Base-by-base conservation (phyloP, 2,888 invertebrate species). In the Drosophila robusta region DNA sequence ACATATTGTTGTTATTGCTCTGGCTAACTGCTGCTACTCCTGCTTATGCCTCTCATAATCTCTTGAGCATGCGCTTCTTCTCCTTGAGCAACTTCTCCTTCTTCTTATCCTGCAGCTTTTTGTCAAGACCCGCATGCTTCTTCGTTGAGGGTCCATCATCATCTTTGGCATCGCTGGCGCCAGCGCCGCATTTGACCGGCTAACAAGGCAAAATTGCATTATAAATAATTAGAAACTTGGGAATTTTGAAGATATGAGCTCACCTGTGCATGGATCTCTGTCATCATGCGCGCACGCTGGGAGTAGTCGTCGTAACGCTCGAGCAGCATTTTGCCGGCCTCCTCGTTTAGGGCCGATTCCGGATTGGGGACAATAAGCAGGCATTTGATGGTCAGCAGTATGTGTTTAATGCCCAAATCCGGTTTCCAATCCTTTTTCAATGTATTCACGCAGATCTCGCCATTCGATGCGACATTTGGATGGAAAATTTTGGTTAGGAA, bases 401-500 rank as follows among this genome's bases (percentile, higher is more conserved):
- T 96, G 93, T 98, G 98, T 94, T 96, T 97, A 76, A 98, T 96
- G 91, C 98, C 98, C 91, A 98, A 95, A 93, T 98, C 97, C 70
- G 98, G 95, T 91, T 97, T 97, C 98, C 98, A 98, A 94, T 98
- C 98, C 93, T 97, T 98, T 93, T 97, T 97, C 71, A 99, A 94
- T 68, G 98, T 98, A 93, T 98, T 98, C 7, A 98, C 98, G 93
- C 98, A 99, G 90, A 99, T 98, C 93, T 98, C 98, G 68, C 98
- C 98, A 93, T 96, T 97, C 69, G 95, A 93, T 50, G 98, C 96
- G 83, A 99, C 98, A 94, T 99, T 99, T 26, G 98, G 98, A 93
- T 99, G 98, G 93, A 99, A 99, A 91, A 99, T 97, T 94, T 97
- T 97, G 57, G 98, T 99, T 70, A 98, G 93, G 93, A 99, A 99